Conservation (phyloP, 37 sponge, comb jelly and placozoan species). For the Chondrosia reniformis region DNA sequence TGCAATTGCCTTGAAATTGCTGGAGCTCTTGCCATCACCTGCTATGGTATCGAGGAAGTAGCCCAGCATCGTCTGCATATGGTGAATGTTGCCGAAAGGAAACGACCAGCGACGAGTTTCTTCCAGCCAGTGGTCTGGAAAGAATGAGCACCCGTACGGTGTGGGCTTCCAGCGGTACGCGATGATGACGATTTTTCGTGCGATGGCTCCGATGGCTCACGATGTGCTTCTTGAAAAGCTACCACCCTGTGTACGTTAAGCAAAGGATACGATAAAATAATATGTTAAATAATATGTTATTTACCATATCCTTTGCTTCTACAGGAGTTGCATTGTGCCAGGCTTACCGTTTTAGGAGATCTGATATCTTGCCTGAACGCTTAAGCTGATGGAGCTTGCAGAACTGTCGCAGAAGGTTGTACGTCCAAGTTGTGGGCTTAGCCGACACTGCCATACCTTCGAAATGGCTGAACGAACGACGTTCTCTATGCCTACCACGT, state of each 20-base stretch:
- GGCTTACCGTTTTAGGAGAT: background rate
- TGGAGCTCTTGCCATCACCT: background rate
- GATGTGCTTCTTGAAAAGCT: background rate
- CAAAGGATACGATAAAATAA: background rate
- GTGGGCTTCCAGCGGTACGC: background rate
- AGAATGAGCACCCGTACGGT: background rate
- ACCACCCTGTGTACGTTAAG: background rate
- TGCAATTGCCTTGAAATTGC: background rate
- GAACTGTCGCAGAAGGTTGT: slow-evolving; percentile 9
- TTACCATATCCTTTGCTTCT: too few species aligned
- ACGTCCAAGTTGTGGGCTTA: background rate
- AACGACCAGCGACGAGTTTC: background rate
- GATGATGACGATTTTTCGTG: background rate
- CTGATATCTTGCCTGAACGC: background rate
- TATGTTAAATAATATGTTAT: background rate
- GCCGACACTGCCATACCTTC: background rate
- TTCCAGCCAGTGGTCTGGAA: background rate
- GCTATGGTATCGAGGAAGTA: background rate
- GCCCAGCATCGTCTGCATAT: background rate
- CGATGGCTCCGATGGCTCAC: background rate
- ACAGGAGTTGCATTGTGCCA: background rate
- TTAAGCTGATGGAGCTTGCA: background rate
- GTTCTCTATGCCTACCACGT: background rate
- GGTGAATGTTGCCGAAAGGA: background rate
- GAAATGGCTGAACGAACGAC: background rate